phyloP scores from a whole-genome alignment of 2,888 invertebrate species.

The Unio pictorum region DNA sequence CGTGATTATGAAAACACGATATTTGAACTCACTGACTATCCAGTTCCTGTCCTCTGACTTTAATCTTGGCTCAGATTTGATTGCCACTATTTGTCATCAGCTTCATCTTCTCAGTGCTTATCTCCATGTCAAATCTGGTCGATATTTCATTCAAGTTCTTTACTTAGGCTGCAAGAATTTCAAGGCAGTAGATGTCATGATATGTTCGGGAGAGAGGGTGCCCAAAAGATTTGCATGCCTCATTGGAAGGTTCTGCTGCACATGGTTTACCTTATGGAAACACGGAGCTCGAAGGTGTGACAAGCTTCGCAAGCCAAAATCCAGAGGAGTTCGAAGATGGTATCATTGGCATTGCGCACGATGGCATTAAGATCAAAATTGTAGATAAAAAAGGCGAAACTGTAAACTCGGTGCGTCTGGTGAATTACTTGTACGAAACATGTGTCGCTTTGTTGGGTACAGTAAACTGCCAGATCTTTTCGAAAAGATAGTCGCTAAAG shows the following conservation, averaged over 20 bases:
- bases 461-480: conserved; percentile 6
- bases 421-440: conserved; percentile 19
- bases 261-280: conserved; percentile 13
- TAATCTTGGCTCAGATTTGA: too few species aligned
- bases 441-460: conserved; percentile 21
- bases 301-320: conserved; percentile 1
- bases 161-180: conserved; percentile 6
- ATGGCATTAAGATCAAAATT: conserved; percentile 26
- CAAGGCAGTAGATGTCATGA: conserved; percentile 8
- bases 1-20: too few species aligned
- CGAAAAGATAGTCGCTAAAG: conserved; percentile 8
- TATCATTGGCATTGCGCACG: conserved; percentile 17
- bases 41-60: too few species aligned
- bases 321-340: conserved; percentile 23
- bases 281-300: conserved; percentile 19
- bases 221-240: conserved; percentile 1
- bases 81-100: too few species aligned
- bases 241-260: conserved; percentile 9
- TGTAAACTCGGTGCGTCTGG: conserved; percentile 13
- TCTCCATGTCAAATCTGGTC: too few species aligned
- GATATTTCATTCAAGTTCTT: too few species aligned
- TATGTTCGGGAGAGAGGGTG: conserved; percentile 21
- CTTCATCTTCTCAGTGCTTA: too few species aligned
- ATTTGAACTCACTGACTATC: too few species aligned
- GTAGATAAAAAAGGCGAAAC: conserved; percentile 14